Base-by-base conservation (phyloP, 2,113 vertebrate species). In the Chloroceryle aenea region DNA sequence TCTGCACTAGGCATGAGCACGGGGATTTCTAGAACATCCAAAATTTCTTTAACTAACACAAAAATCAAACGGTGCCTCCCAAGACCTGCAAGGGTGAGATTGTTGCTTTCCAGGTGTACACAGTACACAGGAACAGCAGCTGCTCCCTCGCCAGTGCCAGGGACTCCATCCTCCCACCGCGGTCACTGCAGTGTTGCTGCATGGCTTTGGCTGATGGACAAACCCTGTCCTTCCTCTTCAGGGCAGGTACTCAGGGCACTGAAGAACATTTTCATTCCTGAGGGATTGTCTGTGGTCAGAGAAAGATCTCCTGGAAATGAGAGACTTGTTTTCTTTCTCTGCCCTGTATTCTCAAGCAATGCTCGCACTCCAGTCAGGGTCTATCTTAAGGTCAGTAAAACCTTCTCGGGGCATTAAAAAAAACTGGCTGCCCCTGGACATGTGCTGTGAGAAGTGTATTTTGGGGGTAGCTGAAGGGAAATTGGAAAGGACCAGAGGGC, bases 361-460 rank as follows among this genome's bases (percentile, higher is more conserved):
- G 73, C 64, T 91, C 1, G 0, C 29, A 75, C 79, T 89, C 50
- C 67, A 72, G 56, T 71, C 42, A 66, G 80, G 59, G 69, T 38
- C 38, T 74, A 85, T 88, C 56, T 82, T 81, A 87, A 97, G 96
- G 96, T 97, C 95, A 96, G 97, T 97, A 93, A 92, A 95, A 95
- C 77, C 86, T 77, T 93, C 38, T 68, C 19, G 82, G 67, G 82
- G n/a, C 67, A 25, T 13, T n/a, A n/a, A 55, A 76, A 50, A 14
- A 23, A 73, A 47, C 67, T 38, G 75, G 23, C 25, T 77, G 50
- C 38, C 71, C 79, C 77, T 0, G 0, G 45, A 62, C 25, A 12
- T 6, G 10, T 1, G 22, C 72, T 53, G 22, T 29, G 50, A 69
- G 55, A 68, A 91, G 63, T 4, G 0, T 8, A 5, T 69, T 78